A percentile compares a stretch with the other conserved stretches of the same genome.
Conservation (phyloP, 2,888 invertebrate species). For the Merodon equestris region DNA sequence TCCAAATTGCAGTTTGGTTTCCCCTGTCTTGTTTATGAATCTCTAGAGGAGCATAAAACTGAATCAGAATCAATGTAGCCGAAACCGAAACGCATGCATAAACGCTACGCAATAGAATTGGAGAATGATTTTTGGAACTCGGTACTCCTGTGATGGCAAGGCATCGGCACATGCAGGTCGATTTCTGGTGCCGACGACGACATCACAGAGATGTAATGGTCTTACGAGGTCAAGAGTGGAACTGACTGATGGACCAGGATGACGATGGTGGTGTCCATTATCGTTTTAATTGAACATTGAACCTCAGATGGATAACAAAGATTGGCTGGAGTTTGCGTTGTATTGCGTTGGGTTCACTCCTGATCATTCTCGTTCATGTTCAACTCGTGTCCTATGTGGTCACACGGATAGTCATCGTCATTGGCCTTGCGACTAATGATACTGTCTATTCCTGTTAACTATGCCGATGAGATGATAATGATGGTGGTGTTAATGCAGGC, state of each 20-base stretch:
- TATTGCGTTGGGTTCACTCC: not conserved
- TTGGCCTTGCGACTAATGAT: conserved; percentile 54
- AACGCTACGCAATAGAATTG: conserved; percentile 11
- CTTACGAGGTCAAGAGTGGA: conserved; percentile 10
- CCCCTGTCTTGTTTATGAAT: conserved; percentile 59
- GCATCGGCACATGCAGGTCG: conserved; percentile 7
- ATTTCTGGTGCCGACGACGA: not conserved
- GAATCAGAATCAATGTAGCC: not conserved
- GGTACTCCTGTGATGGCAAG: not conserved
- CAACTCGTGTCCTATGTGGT: not conserved
- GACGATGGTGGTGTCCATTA: conserved; percentile 52
- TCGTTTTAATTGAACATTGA: conserved; percentile 63
- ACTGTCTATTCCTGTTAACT: conserved; percentile 52
- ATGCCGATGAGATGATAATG: conserved; percentile 14
- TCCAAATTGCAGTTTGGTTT: conserved; percentile 15
- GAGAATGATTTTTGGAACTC: conserved; percentile 3
- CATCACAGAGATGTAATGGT: conserved; percentile 45
- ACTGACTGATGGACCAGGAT: conserved; percentile 5
- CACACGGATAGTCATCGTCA: not conserved
- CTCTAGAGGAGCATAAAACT: conserved; percentile 51
- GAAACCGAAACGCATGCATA: conserved; percentile 30
- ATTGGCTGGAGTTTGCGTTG: conserved; percentile 41
- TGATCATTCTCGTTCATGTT: too few species aligned
- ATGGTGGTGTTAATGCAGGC: conserved; percentile 34
- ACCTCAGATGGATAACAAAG: conserved; percentile 64